Base-by-base conservation (phyloP, 2,797 vertebrate species). In the Coluber constrictor region DNA sequence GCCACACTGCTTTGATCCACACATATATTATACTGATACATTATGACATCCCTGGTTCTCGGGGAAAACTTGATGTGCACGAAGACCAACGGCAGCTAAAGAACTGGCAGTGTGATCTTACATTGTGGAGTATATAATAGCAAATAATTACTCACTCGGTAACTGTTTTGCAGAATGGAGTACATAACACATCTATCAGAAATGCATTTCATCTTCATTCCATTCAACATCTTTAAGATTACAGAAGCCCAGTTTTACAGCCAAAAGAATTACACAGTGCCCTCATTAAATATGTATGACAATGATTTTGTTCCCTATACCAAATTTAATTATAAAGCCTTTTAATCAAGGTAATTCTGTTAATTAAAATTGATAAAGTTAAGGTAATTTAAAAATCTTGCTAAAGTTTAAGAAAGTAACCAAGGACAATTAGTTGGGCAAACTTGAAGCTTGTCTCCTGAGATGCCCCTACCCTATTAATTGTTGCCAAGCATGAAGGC, bases 341-440 rank as follows among this genome's bases (percentile, higher is more conserved):
- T 92, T 91, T 91, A 89, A 92, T 94, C 92, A 91, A 92, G 87
- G 89, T 94, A 70, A 92, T 90, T 91, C 37, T 27, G 60, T 89
- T 92, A 94, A 94, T 94, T 91, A 89, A 92, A 89, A 89, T 86
- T 91, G 66, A 92, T 91, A 92, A 92, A 86, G 90, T 94, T 92
- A 89, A 89, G 74, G 74, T 89, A 91, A 89, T 91, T 92, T 91
- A 88, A 94, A 92, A 86, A 66, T 92, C 54, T 59, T 59, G 55
- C 87, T 32, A n/a, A 94, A 92, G 32, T 89, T 88, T 90, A 37
- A 57, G 59, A 57, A 92, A 37, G 66, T 86, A 86, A 16, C 86
- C 90, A 60, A 74, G 92, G 29, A 89, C 74, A 91, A 91, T 60
- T 87, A 91, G 16, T 55, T 74, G 43, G 55, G 11, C 16, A 74